Evolutionary conservation across 1,140 invertebrate species (phyloP).

Genomic region (Ganaspis sp.): DNA sequence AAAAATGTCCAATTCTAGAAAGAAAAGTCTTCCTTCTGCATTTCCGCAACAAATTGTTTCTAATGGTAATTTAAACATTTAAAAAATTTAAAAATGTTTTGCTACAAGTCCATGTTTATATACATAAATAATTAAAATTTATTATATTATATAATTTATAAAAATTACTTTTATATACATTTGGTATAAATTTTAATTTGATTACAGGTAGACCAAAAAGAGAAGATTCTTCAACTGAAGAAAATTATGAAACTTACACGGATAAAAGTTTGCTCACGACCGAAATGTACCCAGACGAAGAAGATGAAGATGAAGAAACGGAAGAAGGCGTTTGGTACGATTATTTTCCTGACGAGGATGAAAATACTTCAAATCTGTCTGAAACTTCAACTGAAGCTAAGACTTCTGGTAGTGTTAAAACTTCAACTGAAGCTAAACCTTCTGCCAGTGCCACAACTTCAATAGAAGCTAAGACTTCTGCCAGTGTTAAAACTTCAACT

Average conservation of each 20-base stretch:
- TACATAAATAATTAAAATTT: too few relatives aligned
- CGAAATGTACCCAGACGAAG: constrained; percentile 35
- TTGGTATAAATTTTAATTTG: not conserved
- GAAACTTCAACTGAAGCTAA: too few relatives aligned
- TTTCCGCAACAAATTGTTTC: not conserved
- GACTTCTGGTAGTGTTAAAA: too few relatives aligned
- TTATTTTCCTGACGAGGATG: not conserved
- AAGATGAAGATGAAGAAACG: constrained; percentile 11
- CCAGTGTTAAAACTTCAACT: not conserved
- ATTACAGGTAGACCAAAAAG: not conserved
- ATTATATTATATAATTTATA: not conserved
- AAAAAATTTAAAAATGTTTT: too few relatives aligned
- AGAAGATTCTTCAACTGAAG: constrained; percentile 4
- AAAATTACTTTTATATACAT: not conserved
- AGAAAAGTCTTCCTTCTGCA: not conserved
- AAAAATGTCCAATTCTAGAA: not conserved
- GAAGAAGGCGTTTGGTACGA: not conserved
- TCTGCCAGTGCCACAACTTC: not conserved
- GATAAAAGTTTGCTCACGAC: not conserved
- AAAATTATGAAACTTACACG: constrained; percentile 33
- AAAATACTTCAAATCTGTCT: not conserved
- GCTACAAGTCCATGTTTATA: too few relatives aligned
- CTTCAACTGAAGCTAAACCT: too few relatives aligned
- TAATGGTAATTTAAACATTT: not conserved
- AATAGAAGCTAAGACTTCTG: not conserved